Evolutionary conservation across 2,113 vertebrate genomes (phyloP).

Genomic region (Nannospalax galili): DNA sequence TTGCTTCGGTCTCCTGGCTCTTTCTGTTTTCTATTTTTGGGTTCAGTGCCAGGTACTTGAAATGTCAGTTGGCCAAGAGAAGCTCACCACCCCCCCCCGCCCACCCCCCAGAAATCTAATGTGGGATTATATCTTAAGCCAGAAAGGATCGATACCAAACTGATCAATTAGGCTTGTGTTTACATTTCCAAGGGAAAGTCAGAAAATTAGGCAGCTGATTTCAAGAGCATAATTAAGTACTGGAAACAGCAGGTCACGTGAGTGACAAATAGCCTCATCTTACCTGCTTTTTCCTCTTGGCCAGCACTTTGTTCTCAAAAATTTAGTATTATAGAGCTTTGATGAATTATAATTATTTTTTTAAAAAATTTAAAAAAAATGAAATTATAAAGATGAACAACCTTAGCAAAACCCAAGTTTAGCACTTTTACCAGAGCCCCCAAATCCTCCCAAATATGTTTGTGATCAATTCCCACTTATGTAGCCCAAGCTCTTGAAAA

Average conservation of each 20-base stretch:
- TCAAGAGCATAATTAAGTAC: slow-evolving; percentile 26
- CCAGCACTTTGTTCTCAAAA: neutral
- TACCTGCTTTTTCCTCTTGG: neutral
- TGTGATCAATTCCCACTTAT: neutral
- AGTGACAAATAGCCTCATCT: slow-evolving; percentile 8
- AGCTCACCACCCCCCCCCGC: neutral
- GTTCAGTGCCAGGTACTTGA: neutral
- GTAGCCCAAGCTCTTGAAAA: neutral
- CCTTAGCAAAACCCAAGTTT: neutral
- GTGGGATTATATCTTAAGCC: neutral
- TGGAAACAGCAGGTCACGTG: neutral
- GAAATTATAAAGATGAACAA: neutral
- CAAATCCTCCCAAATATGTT: neutral
- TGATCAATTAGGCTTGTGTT: slow-evolving; percentile 4
- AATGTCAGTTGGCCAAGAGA: neutral
- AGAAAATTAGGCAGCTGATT: slow-evolving; percentile 3
- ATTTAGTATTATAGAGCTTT: neutral
- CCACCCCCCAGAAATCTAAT: neutral
- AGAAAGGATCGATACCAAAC: neutral
- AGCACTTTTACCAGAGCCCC: neutral
- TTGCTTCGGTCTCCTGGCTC: neutral
- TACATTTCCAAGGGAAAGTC: slow-evolving; percentile 13
- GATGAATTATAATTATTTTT: neutral
- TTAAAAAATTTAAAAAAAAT: neutral
- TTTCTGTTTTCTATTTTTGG: neutral